Percentiles rank a stretch among this genome's conserved stretches.
phyloP scores from a whole-genome alignment of 2,888 invertebrate genomes.

The Dicyrtoma fusca region DNA sequence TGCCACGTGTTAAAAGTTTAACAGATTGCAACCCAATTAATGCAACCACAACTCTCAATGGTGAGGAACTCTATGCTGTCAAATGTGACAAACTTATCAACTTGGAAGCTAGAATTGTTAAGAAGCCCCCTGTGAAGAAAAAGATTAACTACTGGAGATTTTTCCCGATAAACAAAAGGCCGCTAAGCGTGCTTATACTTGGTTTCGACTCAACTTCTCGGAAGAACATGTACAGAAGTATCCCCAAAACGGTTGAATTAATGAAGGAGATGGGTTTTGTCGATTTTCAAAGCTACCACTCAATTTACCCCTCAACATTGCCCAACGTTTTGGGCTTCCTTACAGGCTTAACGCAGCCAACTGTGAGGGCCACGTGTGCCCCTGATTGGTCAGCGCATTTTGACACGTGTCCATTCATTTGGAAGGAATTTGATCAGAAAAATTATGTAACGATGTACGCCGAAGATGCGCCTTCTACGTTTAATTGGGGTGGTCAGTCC shows the following conservation, averaged over 20 bases:
- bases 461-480: constrained; percentile 74
- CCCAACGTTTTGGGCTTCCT: constrained; percentile 83
- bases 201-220: constrained; percentile 86
- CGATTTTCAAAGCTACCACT: constrained; percentile 71
- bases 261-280: constrained; percentile 72
- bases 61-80: constrained; percentile 4
- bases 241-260: constrained; percentile 73
- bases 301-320: constrained; percentile 66
- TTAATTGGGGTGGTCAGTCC: constrained; percentile 69
- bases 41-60: not conserved
- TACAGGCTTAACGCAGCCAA: constrained; percentile 65
- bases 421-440: constrained; percentile 71
- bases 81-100: constrained; percentile 16
- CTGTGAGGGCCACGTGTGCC: constrained; percentile 48
- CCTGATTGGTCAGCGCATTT: constrained; percentile 60
- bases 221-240: constrained; percentile 72
- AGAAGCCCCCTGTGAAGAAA: not conserved
- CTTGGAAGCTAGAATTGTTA: constrained; percentile 8
- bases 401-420: constrained; percentile 74
- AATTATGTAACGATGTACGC: constrained; percentile 79
- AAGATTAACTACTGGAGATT: constrained; percentile 27
- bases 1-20: too few species aligned
- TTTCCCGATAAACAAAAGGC: not conserved
- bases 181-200: constrained; percentile 62
- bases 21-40: too few species aligned